Base-by-base conservation (phyloP, 2,113 vertebrate genomes). In the Toxotes jaculatrix region DNA sequence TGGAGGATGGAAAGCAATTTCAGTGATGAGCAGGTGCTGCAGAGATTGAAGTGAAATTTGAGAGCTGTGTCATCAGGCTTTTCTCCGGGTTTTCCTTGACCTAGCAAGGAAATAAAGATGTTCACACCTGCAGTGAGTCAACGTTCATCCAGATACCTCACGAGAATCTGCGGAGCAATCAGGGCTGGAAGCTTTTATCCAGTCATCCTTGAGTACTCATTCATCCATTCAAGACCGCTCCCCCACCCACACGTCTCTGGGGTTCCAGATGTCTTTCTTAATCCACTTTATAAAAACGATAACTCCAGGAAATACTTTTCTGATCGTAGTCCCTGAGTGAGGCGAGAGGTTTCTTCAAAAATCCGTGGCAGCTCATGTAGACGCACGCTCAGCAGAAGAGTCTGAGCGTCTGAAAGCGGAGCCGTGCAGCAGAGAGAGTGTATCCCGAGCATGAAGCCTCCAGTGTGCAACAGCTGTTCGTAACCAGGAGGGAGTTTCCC, bases 401-500 rank as follows among this genome's bases (percentile, higher is more conserved):
- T 57, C 43, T 51, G 56, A 69, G 77, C 60, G 27, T 71, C 42
- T 56, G 21, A 14, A 9, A 40, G 38, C 4, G 8, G 38, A 40
- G 7, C 55, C 12, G 69, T 47, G 72, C 59, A 62, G 79, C 59
- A 27, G 66, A 8, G 82, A 60, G 59, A 34, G 69, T 51, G 81
- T n/a, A 5, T 55, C 38, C 57, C 6, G 56, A 68, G 59, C 71
- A 19, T 64, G 79, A 67, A 55, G 79, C 56, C 80, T 51, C 14
- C 32, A 57, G 66, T 71, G 60, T 40, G 66, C 6, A 45, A 45
- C 45, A 87, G 84, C 81, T 69, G 82, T 64, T 81, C 82, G 21
- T 34, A 59, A 72, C 49, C 74, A 79, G 72, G 85, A 92, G 92
- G 93, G 94, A 90, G 93, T 92, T 88, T 91, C 90, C 69, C 56